Conservation (phyloP, 2,113 vertebrate genomes). For the Pavo muticus region DNA sequence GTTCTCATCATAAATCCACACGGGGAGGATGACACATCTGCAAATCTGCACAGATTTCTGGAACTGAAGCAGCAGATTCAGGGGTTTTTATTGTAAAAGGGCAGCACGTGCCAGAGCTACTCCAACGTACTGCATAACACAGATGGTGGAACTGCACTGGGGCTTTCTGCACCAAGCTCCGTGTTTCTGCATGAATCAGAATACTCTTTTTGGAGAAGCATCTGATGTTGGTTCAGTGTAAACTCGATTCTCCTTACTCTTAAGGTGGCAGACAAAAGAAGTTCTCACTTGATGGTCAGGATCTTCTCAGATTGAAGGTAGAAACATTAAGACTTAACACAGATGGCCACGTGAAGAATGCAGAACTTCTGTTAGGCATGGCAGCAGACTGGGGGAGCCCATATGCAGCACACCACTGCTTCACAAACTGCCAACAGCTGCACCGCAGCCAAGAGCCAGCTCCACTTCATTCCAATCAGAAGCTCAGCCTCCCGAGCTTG, state of each 20-base stretch:
- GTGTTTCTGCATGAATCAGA: not conserved
- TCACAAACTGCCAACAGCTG: not conserved
- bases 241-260: not conserved
- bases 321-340: not conserved
- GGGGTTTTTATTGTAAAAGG: not conserved
- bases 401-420: accelerated
- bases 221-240: not conserved
- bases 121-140: not conserved
- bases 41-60: not conserved
- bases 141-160: not conserved
- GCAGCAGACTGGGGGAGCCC: not conserved
- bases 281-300: accelerated
- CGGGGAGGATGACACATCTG: not conserved
- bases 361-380: not conserved
- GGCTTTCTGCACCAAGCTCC: not conserved
- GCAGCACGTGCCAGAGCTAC: not conserved
- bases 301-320: not conserved
- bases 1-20: not conserved
- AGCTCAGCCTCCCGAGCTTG: not conserved
- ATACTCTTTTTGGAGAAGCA: not conserved
- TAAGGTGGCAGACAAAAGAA: not conserved
- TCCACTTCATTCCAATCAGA: accelerated
- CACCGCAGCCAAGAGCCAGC: not conserved
- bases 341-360: accelerated
- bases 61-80: not conserved